A percentile compares a stretch with the other conserved stretches of the same genome.
These are phyloP conservation scores for Peucedramus taeniatus DNA, from an alignment of 2,113 vertebrate species.

Conservation along the genomic window DNA sequence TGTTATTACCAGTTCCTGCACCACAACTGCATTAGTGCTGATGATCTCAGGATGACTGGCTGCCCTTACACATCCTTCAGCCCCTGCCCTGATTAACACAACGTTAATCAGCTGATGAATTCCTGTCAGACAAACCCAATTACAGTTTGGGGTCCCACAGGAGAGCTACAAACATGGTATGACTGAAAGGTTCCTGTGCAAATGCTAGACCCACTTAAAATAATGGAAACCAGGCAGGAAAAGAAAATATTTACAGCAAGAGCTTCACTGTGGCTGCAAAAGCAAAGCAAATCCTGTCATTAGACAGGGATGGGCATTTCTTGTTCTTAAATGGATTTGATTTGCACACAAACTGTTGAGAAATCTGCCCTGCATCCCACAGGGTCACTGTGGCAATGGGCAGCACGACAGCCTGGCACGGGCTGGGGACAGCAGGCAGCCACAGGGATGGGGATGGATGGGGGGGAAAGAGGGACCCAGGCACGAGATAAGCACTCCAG, in stretches of 20 bases:
- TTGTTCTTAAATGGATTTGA: background rate
- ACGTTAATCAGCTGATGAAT: background rate
- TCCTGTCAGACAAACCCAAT: background rate
- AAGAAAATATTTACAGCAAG: background rate
- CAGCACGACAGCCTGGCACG: background rate
- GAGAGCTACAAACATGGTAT: rapidly evolving
- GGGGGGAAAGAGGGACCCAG: background rate
- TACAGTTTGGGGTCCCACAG: background rate
- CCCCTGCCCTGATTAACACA: background rate
- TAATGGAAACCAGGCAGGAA: background rate
- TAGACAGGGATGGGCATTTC: background rate
- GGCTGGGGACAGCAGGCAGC: background rate
- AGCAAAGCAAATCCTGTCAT: constrained; percentile 6
- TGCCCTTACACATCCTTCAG: background rate
- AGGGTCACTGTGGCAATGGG: background rate
- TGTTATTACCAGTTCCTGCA: rapidly evolving
- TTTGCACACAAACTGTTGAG: background rate
- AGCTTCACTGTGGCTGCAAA: background rate
- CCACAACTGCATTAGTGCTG: rapidly evolving
- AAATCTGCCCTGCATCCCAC: background rate
- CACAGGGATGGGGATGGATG: background rate
- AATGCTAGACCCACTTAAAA: background rate
- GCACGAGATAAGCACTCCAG: rapidly evolving
- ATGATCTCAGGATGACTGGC: background rate
- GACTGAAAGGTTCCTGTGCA: background rate